Conservation (phyloP, 2,888 invertebrate genomes). For the Scelioninae gen. 1 region DNA sequence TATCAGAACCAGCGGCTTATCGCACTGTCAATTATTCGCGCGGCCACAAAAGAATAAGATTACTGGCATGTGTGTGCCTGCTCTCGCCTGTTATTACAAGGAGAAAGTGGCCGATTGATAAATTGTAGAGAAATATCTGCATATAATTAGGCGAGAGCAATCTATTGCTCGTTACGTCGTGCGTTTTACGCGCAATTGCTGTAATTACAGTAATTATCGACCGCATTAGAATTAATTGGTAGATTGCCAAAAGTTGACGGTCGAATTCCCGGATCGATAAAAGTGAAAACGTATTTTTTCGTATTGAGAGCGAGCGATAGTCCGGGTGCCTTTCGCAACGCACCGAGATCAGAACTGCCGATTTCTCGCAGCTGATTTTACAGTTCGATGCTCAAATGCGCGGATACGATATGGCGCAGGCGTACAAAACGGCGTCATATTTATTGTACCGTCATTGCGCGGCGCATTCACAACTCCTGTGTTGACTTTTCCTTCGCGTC, state of each 20-base stretch:
- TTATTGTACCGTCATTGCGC: conserved; percentile 61
- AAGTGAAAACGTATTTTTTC: conserved; percentile 46
- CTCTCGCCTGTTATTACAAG: conserved; percentile 50
- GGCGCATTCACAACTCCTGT: conserved; percentile 54
- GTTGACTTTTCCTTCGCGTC: conserved; percentile 73
- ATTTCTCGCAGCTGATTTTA: conserved; percentile 59
- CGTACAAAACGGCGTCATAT: conserved; percentile 41
- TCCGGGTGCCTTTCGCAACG: conserved; percentile 51
- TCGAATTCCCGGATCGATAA: conserved; percentile 22
- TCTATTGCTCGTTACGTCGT: conserved; percentile 46
- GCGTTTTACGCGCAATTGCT: conserved; percentile 35
- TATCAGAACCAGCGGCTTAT: conserved; percentile 42
- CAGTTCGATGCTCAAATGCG: conserved; percentile 49
- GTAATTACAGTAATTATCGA: conserved; percentile 27
- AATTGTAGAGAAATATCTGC: conserved; percentile 60
- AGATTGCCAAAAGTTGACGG: conserved; percentile 48
- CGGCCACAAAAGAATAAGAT: conserved; percentile 30
- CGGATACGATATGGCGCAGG: conserved; percentile 25
- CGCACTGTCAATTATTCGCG: conserved; percentile 58
- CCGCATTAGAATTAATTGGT: conserved; percentile 35
- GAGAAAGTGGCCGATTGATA: conserved; percentile 65
- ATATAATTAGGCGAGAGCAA: too few relatives aligned
- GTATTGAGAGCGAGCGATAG: neutral
- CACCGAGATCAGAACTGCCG: conserved; percentile 32
- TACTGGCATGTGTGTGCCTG: conserved; percentile 10